Conservation (phyloP, 2,113 vertebrate genomes). For the Gambusia affinis region DNA sequence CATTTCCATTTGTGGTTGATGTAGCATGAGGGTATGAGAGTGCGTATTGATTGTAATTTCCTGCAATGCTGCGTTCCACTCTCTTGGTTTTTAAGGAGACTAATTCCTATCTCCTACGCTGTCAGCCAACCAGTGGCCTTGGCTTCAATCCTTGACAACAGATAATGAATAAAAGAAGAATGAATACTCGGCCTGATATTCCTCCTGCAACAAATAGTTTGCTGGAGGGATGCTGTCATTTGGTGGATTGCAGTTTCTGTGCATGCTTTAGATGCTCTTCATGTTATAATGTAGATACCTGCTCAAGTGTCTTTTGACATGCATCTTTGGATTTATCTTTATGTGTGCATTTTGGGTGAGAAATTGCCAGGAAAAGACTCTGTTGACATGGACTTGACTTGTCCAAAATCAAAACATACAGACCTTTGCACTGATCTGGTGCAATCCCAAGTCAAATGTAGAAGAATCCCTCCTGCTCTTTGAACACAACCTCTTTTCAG, state of each 20-base stretch:
- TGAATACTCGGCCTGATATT: constrained; percentile 60
- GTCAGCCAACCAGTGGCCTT: constrained; percentile 42
- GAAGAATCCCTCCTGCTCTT: too few relatives aligned
- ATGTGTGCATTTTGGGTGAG: too few relatives aligned
- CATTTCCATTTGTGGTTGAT: constrained; percentile 55
- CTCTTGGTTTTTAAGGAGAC: constrained; percentile 71
- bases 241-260: constrained; percentile 16
- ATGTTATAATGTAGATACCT: too few relatives aligned
- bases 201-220: constrained; percentile 53
- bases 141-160: constrained; percentile 56
- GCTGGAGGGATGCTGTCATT: constrained; percentile 40
- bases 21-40: constrained; percentile 73
- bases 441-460: too few relatives aligned
- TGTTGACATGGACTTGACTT: too few relatives aligned
- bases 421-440: too few relatives aligned
- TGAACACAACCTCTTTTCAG: too few relatives aligned
- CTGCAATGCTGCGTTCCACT: constrained; percentile 68
- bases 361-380: too few relatives aligned
- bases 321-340: too few relatives aligned
- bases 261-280: background rate
- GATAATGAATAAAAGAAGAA: constrained; percentile 62
- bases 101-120: constrained; percentile 71
- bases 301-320: too few relatives aligned
- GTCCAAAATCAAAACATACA: too few relatives aligned
- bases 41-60: constrained; percentile 80